Base-by-base conservation (phyloP, 2,888 invertebrate species). In the Drosophila vallismaia region DNA sequence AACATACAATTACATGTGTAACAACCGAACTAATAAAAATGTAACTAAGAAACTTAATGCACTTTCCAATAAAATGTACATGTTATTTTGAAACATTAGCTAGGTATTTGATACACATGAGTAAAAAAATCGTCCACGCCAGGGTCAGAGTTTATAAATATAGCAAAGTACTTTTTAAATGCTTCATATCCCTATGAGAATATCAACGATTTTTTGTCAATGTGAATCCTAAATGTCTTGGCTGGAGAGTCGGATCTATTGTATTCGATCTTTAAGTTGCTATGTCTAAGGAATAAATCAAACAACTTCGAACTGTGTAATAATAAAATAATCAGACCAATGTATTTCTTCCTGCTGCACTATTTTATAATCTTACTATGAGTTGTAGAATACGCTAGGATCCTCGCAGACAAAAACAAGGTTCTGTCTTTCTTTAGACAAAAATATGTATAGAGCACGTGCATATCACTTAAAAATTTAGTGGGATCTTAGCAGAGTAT, bases 231-330 rank as follows among this genome's bases (percentile, higher is more conserved):
- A 53, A 64, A 64, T 66, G 66, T 64, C 64, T 66, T 52, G 64
- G 64, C 66, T 64, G 53, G 64, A 36, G 31, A 51, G 52, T 66
- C 48, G 53, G 62, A 60, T 54, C 54, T 45, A 70, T 31, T 71
- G 71, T 71, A 71, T 77, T 81, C 51, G 79, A 74, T 67, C 56
- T 66, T 51, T 79, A 76, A 79, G 86, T 76, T 76, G 64, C 75
- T 72, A 74, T 62, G 70, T 85, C 81, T 78, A 84, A 84, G 74
- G 71, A 84, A 76, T 50, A 60, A 73, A 72, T 52, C 74, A 76
- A 84, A 86, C 78, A 77, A 75, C 72, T 80, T 68, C 70, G 70
- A 77, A 79, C 57, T 85, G 82, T 79, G 73, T 77, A 82, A 79
- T 82, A 71, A 68, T 66, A 66, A 55, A 74, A 50, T 50, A 75